These are phyloP conservation scores for Tadarida brasiliensis DNA, from an alignment of 2,797 vertebrate genomes.

Conservation along the genomic window DNA sequence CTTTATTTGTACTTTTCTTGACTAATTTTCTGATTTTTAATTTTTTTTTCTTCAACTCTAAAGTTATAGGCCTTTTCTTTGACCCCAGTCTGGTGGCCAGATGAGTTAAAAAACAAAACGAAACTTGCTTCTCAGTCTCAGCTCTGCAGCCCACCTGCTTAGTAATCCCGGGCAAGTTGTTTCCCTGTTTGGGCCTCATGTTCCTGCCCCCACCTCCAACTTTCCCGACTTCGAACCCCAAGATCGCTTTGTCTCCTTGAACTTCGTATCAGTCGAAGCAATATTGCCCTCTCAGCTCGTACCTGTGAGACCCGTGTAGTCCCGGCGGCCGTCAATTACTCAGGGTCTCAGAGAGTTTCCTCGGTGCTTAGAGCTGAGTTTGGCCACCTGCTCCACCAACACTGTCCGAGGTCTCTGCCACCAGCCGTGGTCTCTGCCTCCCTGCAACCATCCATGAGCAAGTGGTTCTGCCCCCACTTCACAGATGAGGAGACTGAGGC, in stretches of 20 bases:
- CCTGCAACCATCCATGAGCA: neutral
- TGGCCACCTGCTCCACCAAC: neutral
- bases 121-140: neutral
- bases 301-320: neutral
- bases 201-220: neutral
- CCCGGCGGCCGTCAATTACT: accelerated
- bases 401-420: neutral
- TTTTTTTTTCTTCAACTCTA: neutral
- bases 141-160: neutral
- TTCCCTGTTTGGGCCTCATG: too few species aligned
- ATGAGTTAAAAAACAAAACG: neutral
- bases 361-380: neutral
- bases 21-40: neutral
- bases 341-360: neutral
- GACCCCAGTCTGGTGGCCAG: neutral
- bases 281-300: neutral
- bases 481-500: neutral
- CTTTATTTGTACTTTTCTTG: neutral
- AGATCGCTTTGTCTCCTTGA: neutral
- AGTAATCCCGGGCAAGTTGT: neutral
- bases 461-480: neutral
- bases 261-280: accelerated
- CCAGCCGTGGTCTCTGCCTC: neutral
- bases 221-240: neutral
- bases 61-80: neutral